These are phyloP conservation scores for Microtus richardsoni DNA, from an alignment of 2,113 vertebrate species.

Conservation along the genomic window DNA sequence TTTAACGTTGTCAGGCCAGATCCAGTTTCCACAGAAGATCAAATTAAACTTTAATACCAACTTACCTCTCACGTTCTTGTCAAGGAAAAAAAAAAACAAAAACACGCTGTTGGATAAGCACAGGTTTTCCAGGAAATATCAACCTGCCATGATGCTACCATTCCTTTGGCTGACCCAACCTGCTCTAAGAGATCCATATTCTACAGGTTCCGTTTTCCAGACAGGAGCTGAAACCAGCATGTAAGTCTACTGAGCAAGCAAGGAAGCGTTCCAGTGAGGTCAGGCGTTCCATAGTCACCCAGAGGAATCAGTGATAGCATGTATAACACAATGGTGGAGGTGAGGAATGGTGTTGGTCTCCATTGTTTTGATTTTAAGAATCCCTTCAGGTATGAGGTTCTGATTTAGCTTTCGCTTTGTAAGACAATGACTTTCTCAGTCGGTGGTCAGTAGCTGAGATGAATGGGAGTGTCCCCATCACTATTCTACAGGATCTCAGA, in stretches of 20 bases:
- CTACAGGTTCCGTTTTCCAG: conserved; percentile 30
- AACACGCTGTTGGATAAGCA: not conserved
- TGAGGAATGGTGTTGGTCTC: not conserved
- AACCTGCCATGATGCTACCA: not conserved
- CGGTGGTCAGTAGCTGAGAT: not conserved
- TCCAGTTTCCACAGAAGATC: conserved; percentile 42
- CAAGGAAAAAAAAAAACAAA: not conserved
- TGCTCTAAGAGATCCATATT: not conserved
- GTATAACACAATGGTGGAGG: not conserved
- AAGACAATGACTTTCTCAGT: conserved; percentile 8
- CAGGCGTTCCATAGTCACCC: not conserved
- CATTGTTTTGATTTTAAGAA: not conserved
- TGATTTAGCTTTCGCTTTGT: not conserved
- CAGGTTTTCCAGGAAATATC: conserved; percentile 42
- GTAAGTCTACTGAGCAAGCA: not conserved
- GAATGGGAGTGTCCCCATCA: not conserved
- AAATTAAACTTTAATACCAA: conserved; percentile 71
- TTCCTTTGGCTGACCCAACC: not conserved
- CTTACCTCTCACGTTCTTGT: conserved; percentile 49
- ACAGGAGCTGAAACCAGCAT: not conserved
- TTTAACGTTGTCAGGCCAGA: conserved; percentile 63
- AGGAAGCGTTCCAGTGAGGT: not conserved
- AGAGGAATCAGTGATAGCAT: not conserved
- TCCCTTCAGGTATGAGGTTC: not conserved
- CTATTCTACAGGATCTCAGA: conserved; percentile 65